Percentiles rank a stretch among this genome's conserved stretches.
These are phyloP conservation scores for Neodiprion pinetum DNA, from an alignment of 1,140 invertebrate genomes.

Conservation along the genomic window DNA sequence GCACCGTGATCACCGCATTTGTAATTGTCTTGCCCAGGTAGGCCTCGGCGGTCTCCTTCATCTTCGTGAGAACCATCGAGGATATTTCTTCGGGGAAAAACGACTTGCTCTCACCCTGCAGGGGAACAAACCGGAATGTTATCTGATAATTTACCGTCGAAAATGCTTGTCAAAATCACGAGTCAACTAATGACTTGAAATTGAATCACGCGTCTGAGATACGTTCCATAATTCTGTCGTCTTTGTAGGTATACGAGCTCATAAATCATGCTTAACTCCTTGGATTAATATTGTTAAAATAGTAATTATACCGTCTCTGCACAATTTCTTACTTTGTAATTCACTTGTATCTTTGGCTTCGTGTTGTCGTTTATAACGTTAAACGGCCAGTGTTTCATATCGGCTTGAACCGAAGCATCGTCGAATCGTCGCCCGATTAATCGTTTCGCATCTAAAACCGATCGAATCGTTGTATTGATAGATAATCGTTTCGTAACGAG, in stretches of 20 bases:
- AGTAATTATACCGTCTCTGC: slow-evolving; percentile 3
- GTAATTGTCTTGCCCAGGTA: slow-evolving; percentile 52
- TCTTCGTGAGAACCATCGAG: slow-evolving; percentile 67
- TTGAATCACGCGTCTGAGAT: too few relatives aligned
- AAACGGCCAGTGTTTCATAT: slow-evolving; percentile 82
- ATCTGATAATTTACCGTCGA: too few relatives aligned
- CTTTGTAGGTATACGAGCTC: too few relatives aligned
- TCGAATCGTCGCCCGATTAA: slow-evolving; percentile 64
- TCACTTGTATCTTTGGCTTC: slow-evolving; percentile 74
- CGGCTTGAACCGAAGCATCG: slow-evolving; percentile 75
- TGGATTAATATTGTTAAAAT: not conserved
- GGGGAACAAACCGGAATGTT: slow-evolving; percentile 26
- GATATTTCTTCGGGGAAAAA: slow-evolving; percentile 53
- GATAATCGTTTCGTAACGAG: not conserved
- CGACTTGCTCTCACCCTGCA: slow-evolving; percentile 61
- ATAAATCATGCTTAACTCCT: too few relatives aligned
- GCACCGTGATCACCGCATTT: slow-evolving; percentile 59
- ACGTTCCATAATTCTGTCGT: too few relatives aligned
- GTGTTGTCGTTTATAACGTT: slow-evolving; percentile 70
- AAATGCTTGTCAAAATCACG: too few relatives aligned
- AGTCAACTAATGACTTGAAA: too few relatives aligned
- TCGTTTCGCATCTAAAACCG: slow-evolving; percentile 55
- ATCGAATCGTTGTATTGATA: not conserved
- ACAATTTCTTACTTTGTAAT: slow-evolving; percentile 62
- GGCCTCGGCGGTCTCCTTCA: slow-evolving; percentile 77